These are phyloP conservation scores for Prunella strophiata DNA, from an alignment of 2,797 vertebrate genomes.

Conservation along the genomic window DNA sequence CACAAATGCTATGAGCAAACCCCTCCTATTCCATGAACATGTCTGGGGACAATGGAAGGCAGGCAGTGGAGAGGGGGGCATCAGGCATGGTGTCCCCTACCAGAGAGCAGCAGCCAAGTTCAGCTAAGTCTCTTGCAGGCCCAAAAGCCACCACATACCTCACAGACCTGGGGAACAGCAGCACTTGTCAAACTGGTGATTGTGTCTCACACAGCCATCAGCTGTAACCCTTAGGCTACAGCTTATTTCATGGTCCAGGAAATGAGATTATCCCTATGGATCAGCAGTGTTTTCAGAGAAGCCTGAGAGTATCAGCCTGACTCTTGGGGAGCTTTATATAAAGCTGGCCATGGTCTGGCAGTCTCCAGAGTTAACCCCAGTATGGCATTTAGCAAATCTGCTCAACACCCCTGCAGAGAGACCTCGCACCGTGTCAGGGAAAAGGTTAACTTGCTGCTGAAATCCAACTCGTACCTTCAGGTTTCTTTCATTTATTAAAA, in stretches of 20 bases:
- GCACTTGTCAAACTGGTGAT: not conserved
- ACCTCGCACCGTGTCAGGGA: not conserved
- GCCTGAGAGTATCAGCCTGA: not conserved
- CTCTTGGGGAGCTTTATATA: not conserved
- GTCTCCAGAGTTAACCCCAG: not conserved
- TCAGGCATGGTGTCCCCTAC: not conserved
- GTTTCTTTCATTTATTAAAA: slow-evolving; percentile 21
- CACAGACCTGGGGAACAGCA: not conserved
- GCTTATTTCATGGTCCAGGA: slow-evolving; percentile 6
- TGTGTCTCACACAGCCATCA: not conserved
- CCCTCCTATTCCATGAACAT: not conserved
- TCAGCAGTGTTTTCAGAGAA: not conserved
- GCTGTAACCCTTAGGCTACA: not conserved
- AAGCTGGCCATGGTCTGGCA: not conserved
- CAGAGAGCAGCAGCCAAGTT: not conserved
- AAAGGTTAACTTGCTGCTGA: slow-evolving; percentile 21
- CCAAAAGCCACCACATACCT: not conserved
- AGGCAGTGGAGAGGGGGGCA: not conserved
- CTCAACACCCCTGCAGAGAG: not conserved
- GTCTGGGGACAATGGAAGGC: not conserved
- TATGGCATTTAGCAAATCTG: not conserved
- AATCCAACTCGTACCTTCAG: not conserved
- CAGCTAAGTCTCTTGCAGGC: not conserved
- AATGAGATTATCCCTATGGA: slow-evolving; percentile 6
- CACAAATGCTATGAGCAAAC: not conserved